These are phyloP conservation scores for Baccha elongata DNA, from an alignment of 2,888 invertebrate genomes.

Conservation along the genomic window DNA sequence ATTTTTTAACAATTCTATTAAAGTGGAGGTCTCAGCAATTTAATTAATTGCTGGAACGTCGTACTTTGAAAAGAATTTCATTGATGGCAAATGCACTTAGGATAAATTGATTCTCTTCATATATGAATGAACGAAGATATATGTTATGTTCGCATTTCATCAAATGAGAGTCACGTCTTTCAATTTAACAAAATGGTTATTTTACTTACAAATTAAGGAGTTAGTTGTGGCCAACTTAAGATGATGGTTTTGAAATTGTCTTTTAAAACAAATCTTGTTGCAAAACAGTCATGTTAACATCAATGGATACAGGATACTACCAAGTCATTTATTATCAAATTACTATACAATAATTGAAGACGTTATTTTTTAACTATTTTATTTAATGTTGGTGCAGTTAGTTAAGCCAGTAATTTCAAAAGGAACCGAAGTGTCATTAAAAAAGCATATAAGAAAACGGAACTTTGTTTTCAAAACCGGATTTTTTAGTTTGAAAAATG, in stretches of 20 bases:
- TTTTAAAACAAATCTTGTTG: constrained; percentile 3
- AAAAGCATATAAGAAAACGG: no score
- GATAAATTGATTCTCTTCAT: constrained; percentile 29
- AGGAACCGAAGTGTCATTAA: no score
- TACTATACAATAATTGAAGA: no score
- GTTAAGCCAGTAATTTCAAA: no score
- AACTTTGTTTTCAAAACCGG: no score
- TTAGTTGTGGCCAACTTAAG: constrained; percentile 21
- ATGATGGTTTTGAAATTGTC: constrained; percentile 3
- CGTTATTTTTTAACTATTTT: no score
- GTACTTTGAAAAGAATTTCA: constrained; percentile 19
- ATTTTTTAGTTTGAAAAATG: no score
- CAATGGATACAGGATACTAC: neutral
- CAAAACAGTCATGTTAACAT: neutral
- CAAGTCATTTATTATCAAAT: constrained; percentile 8
- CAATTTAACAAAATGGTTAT: constrained; percentile 52
- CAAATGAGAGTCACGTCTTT: constrained; percentile 64
- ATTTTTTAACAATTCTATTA: constrained; percentile 19
- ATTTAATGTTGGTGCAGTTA: no score
- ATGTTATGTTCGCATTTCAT: constrained; percentile 19
- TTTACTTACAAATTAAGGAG: neutral
- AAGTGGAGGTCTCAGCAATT: constrained; percentile 13
- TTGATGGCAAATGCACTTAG: constrained; percentile 34
- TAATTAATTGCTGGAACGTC: constrained; percentile 35
- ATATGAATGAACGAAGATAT: neutral